Conservation (phyloP, 2,888 invertebrate genomes). For the Thymelicus lineola region DNA sequence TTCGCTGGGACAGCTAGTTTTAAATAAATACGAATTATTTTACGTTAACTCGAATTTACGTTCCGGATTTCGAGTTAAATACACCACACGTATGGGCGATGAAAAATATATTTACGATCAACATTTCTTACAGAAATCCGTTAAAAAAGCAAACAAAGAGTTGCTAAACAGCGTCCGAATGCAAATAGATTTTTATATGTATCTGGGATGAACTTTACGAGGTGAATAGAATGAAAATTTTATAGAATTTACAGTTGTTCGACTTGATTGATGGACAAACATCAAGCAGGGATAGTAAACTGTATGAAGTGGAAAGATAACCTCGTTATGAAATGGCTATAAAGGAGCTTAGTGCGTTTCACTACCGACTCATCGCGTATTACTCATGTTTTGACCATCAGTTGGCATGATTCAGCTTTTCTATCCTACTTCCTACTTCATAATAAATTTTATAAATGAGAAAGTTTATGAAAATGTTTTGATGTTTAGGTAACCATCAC, state of each 20-base stretch:
- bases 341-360: background rate
- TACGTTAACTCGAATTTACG: background rate
- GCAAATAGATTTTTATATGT: constrained; percentile 3
- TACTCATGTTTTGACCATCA: background rate
- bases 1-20: too few relatives aligned
- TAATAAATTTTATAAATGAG: too few relatives aligned
- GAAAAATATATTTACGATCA: too few relatives aligned
- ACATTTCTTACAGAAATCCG: too few relatives aligned
- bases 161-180: background rate
- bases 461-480: too few relatives aligned
- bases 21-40: too few relatives aligned
- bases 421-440: too few relatives aligned
- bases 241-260: background rate
- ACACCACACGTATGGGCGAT: too few relatives aligned
- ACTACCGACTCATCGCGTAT: background rate
- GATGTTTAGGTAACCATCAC: too few relatives aligned
- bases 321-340: constrained; percentile 2
- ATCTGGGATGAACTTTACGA: constrained; percentile 2
- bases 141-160: too few relatives aligned
- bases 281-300: background rate
- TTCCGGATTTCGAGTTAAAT: background rate
- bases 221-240: background rate
- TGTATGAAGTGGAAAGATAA: constrained; percentile 2
- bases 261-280: background rate
- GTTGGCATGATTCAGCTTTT: too few relatives aligned